Percentiles rank a stretch among this genome's conserved stretches.
Conservation (phyloP, 2,888 invertebrate species). For the Lithophane socia region DNA sequence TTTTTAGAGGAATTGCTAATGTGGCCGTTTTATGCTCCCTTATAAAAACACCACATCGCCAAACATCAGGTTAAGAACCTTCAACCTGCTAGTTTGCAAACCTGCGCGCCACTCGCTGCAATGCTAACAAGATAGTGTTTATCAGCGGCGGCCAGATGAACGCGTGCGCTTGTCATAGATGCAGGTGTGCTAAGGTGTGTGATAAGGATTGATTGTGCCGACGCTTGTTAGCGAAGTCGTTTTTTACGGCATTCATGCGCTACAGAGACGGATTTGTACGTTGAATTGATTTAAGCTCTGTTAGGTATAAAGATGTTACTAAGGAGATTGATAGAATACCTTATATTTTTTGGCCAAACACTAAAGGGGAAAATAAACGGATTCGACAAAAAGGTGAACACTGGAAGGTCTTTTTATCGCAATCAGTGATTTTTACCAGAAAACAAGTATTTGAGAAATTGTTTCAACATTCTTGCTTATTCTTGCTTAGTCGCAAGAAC, state of each 20-base stretch:
- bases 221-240: slow-evolving; percentile 70
- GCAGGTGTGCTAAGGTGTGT: slow-evolving; percentile 62
- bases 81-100: neutral
- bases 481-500: neutral
- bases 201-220: slow-evolving; percentile 71
- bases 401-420: neutral
- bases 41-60: neutral
- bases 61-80: neutral
- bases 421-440: neutral
- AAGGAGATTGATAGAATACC: too few species aligned
- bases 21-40: too few species aligned
- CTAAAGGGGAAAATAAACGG: too few species aligned
- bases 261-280: slow-evolving; percentile 67
- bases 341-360: neutral
- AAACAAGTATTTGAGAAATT: neutral
- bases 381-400: neutral
- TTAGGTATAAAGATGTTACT: too few species aligned
- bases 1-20: too few species aligned
- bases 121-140: neutral
- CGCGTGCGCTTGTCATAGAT: slow-evolving; percentile 17
- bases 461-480: neutral
- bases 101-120: neutral
- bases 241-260: slow-evolving; percentile 75
- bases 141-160: slow-evolving; percentile 28
- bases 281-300: neutral